Conservation (phyloP, 2,113 vertebrate species). For the Colistium nudipinnis region DNA sequence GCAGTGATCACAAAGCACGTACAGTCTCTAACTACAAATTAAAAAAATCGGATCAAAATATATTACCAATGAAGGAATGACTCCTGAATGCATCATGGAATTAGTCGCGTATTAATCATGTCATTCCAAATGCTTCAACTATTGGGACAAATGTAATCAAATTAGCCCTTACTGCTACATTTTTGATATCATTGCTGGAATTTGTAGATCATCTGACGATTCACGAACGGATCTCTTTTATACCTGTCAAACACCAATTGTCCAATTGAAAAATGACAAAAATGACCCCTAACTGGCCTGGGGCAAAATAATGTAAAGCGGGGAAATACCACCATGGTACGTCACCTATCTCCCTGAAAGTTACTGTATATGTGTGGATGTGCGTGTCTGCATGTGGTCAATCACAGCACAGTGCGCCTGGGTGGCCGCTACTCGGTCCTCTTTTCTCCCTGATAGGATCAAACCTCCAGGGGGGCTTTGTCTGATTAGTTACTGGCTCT, state of each 20-base stretch:
- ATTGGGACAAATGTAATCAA: not conserved
- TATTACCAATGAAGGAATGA: too few species aligned
- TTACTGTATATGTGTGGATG: conserved; percentile 11
- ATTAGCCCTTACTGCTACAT: not conserved
- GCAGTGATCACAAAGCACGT: too few species aligned
- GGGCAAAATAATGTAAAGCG: conserved; percentile 28
- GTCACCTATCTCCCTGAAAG: conserved; percentile 7
- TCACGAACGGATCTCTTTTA: too few species aligned
- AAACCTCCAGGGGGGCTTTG: conserved; percentile 16
- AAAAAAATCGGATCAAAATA: too few species aligned
- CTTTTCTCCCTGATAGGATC: conserved; percentile 45
- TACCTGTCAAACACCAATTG: conserved; percentile 3
- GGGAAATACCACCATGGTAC: conserved; percentile 15
- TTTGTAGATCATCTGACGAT: not conserved
- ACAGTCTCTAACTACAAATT: too few species aligned
- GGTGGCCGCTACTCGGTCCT: conserved; percentile 22
- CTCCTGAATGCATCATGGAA: too few species aligned
- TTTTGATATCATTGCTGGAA: not conserved
- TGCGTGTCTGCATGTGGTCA: conserved; percentile 13
- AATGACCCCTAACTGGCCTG: not conserved
- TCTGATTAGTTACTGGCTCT: conserved; percentile 48
- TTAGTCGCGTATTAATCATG: not conserved
- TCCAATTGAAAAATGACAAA: not conserved
- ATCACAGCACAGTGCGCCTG: conserved; percentile 11
- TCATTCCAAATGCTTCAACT: not conserved